phyloP scores from a whole-genome alignment of 2,113 vertebrate species.

The Chaenocephalus aceratus region DNA sequence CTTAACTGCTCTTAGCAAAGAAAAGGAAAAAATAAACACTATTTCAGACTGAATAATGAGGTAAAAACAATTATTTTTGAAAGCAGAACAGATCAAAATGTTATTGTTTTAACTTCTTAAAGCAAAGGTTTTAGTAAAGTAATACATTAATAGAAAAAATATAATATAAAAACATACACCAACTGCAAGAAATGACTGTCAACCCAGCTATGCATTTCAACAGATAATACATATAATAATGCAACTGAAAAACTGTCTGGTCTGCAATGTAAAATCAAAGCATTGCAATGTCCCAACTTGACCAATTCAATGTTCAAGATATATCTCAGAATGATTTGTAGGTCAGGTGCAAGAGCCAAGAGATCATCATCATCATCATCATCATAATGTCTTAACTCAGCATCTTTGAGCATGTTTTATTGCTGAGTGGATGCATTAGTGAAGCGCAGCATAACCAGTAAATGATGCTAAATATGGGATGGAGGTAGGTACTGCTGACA shows the following conservation, averaged over 20 bases:
- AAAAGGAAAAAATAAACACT: background rate
- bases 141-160: too few relatives aligned
- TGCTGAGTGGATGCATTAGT: slow-evolving; percentile 35
- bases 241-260: background rate
- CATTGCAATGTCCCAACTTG: background rate
- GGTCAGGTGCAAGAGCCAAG: background rate
- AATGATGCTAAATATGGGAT: slow-evolving; percentile 54
- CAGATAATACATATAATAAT: background rate
- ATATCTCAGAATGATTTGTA: background rate
- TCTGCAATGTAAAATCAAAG: background rate
- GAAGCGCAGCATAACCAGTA: slow-evolving; percentile 25
- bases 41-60: background rate
- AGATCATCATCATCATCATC: background rate
- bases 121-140: too few relatives aligned
- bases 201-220: background rate
- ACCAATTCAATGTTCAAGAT: background rate
- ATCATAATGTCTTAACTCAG: slow-evolving; percentile 3
- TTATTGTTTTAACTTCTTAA: too few relatives aligned
- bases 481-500: slow-evolving; percentile 44
- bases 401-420: slow-evolving; percentile 1
- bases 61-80: background rate
- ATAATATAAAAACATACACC: background rate
- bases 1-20: background rate
- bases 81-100: too few relatives aligned
- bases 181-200: background rate